These are phyloP conservation scores for Steinernema scapterisci DNA, from an alignment of 2,888 invertebrate genomes.

Conservation along the genomic window DNA sequence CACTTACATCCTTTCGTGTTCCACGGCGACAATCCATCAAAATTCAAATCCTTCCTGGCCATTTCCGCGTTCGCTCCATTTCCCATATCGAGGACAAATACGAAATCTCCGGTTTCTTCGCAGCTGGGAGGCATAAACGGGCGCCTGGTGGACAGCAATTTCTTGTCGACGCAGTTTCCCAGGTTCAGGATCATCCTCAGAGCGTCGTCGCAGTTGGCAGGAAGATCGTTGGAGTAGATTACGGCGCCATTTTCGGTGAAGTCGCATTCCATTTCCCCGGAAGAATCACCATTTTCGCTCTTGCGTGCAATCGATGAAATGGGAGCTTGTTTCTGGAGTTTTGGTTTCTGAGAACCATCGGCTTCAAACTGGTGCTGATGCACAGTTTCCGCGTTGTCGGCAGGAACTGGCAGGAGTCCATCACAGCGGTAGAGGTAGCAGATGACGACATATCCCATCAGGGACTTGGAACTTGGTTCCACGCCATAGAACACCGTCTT, in stretches of 20 bases:
- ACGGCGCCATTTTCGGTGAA: slow-evolving; percentile 14
- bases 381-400: too few species aligned
- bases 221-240: slow-evolving; percentile 19
- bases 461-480: slow-evolving; percentile 1
- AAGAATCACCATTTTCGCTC: background rate
- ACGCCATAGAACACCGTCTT: slow-evolving; percentile 19
- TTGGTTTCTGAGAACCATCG: background rate
- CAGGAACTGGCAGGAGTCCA: background rate
- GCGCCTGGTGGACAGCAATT: background rate
- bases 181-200: slow-evolving; percentile 6
- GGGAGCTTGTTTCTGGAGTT: background rate
- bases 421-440: slow-evolving; percentile 1
- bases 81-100: slow-evolving; percentile 11
- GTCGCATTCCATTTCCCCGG: background rate
- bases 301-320: background rate
- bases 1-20: slow-evolving; percentile 25
- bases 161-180: slow-evolving; percentile 9
- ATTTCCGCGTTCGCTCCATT: slow-evolving; percentile 21
- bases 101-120: slow-evolving; percentile 13
- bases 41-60: slow-evolving; percentile 15
- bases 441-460: background rate
- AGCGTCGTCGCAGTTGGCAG: slow-evolving; percentile 22
- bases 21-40: slow-evolving; percentile 24
- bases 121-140: slow-evolving; percentile 17
- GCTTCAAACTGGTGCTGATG: background rate